A percentile compares a stretch with the other conserved stretches of the same genome.
Conservation (phyloP, 92 coral and sea anemone genomes). For the Parazoanthus darwini region DNA sequence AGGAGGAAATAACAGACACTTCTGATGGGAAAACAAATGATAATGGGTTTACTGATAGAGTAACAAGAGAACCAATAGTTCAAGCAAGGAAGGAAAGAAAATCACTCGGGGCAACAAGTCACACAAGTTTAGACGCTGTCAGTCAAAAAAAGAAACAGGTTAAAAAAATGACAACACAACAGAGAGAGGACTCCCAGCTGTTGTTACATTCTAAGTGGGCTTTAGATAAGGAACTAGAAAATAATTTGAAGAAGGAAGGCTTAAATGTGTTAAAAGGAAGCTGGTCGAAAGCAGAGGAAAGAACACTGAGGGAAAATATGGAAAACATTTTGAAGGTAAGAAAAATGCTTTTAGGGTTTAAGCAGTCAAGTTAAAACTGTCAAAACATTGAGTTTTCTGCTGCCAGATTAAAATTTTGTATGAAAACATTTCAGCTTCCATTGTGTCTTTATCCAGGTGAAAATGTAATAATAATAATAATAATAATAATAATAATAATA, state of each 20-base stretch:
- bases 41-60: not conserved
- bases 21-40: not conserved
- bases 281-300: constrained; percentile 21
- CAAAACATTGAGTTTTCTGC: not conserved
- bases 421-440: too few relatives aligned
- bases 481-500: too few relatives aligned
- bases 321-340: constrained; percentile 6
- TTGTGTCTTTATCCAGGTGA: too few relatives aligned
- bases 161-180: not conserved
- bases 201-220: constrained; percentile 1
- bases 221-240: not conserved
- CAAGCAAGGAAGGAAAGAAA: not conserved
- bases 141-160: not conserved
- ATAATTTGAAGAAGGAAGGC: constrained; percentile 1
- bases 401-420: too few relatives aligned
- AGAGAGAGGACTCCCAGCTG: too few relatives aligned
- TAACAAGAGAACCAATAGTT: not conserved
- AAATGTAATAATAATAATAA: too few relatives aligned
- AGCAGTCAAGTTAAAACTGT: not conserved
- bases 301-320: not conserved
- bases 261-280: not conserved
- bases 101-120: not conserved
- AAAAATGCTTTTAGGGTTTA: too few relatives aligned
- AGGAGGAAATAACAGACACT: not conserved
- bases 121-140: not conserved